Evolutionary conservation across 1,140 invertebrate species (phyloP), one percentile per base, ranked within the genome.

Genomic region (Calephelis nemesis): DNA sequence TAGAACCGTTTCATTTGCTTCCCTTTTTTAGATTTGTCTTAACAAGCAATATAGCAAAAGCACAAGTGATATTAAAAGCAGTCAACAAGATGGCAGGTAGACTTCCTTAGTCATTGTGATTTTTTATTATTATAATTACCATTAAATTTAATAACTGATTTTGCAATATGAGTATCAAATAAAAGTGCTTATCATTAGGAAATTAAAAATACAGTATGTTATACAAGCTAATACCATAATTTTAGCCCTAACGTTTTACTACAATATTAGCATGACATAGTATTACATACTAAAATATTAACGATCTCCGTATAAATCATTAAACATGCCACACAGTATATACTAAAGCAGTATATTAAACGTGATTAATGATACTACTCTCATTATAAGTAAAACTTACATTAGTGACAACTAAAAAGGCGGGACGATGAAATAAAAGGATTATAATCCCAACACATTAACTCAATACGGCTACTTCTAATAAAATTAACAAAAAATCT

Each of bases 391-490:
- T 54, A 54, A 54, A 30, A 10, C 15, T 30, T 10, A 54, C 50
- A 54, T 54, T 54, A 54, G 50, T 54, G 50, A 54, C 50, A 54
- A 9, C 50, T 9, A 54, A 54, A 54, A 54, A 30, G 15, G 19
- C 15, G 50, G 50, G 50, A 30, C 5, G 5, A 54, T 10, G 19
- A 54, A 54, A 54, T 54, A 54, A 54, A 54, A 54, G 52, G 52
- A 54, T 19, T 54, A 30, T 19, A 54, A 54, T 54, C 19, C 9
- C 15, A 54, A 54, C 52, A 54, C 52, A 54, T 54, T 54, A 54
- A 54, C 19, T 54, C 19, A 19, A 54, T 30, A 30, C 52, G 4
- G 19, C 15, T 9, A 9, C 13, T 15, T 52, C 9, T 19, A 19
- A 52, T 52, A 52, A 52, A 52, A 52, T 52, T 13, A 52, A 52